Evolutionary conservation across 2,888 invertebrate species (phyloP).

Genomic region (Bellardia pandia): DNA sequence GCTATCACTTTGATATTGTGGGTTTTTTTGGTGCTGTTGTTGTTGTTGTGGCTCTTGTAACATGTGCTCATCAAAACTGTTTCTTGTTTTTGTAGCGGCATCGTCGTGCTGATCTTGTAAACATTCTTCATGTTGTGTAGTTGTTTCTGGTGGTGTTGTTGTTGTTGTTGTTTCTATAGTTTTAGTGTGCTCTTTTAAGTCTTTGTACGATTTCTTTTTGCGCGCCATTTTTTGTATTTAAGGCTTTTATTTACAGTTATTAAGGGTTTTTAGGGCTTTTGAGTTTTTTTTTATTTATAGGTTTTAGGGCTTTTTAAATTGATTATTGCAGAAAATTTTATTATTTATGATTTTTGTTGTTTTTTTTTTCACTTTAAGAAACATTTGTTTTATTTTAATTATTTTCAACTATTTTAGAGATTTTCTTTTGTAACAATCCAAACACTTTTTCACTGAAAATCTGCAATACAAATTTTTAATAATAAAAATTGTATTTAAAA

Average conservation of each 20-base stretch:
- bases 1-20: slow-evolving; percentile 66
- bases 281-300: too few relatives aligned
- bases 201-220: slow-evolving; percentile 58
- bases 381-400: not conserved
- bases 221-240: slow-evolving; percentile 59
- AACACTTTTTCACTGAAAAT: not conserved
- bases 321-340: not conserved
- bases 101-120: not conserved
- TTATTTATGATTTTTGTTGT: not conserved
- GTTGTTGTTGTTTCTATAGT: not conserved
- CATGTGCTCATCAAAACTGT: slow-evolving; percentile 13
- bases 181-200: slow-evolving; percentile 5
- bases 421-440: not conserved
- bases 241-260: not conserved
- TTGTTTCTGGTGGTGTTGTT: not conserved
- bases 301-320: not conserved
- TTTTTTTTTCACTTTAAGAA: not conserved
- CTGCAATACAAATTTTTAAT: not conserved
- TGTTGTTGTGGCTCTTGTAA: slow-evolving; percentile 14
- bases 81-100: not conserved
- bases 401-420: not conserved
- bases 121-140: slow-evolving; percentile 7
- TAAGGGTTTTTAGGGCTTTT: slow-evolving; percentile 18
- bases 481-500: too few relatives aligned
- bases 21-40: not conserved